Evolutionary conservation across 2,113 vertebrate species (phyloP).

Genomic region (Corythaixoides concolor): DNA sequence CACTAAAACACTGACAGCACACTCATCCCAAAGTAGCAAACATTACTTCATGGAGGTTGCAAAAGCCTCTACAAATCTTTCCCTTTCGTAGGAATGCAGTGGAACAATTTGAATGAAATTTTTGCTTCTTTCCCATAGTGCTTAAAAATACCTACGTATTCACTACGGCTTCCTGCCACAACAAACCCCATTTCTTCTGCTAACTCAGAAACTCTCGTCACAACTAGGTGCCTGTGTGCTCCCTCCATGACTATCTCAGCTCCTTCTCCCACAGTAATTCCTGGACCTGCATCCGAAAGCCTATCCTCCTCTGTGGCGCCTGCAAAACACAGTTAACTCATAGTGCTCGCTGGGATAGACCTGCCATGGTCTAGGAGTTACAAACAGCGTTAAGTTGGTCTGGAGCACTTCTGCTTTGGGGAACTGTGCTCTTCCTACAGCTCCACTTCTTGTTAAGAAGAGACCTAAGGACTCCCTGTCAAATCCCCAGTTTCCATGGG

Average conservation of each 20-base stretch:
- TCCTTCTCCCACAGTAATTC: background rate
- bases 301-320: background rate
- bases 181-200: background rate
- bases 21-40: background rate
- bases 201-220: background rate
- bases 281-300: background rate
- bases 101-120: background rate
- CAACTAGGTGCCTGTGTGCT: fast-evolving
- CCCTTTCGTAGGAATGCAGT: background rate
- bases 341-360: fast-evolving
- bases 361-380: background rate
- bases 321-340: background rate
- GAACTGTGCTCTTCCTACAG: background rate
- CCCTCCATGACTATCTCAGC: background rate
- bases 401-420: background rate
- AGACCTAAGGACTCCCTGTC: background rate
- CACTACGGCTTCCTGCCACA: background rate
- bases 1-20: background rate
- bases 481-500: background rate
- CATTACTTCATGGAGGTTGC: background rate
- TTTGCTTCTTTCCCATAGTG: background rate
- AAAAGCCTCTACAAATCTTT: background rate
- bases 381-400: background rate
- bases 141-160: background rate
- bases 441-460: background rate